Evolutionary conservation across 1,140 invertebrate genomes (phyloP).

Genomic region (Lepidurus couesii): DNA sequence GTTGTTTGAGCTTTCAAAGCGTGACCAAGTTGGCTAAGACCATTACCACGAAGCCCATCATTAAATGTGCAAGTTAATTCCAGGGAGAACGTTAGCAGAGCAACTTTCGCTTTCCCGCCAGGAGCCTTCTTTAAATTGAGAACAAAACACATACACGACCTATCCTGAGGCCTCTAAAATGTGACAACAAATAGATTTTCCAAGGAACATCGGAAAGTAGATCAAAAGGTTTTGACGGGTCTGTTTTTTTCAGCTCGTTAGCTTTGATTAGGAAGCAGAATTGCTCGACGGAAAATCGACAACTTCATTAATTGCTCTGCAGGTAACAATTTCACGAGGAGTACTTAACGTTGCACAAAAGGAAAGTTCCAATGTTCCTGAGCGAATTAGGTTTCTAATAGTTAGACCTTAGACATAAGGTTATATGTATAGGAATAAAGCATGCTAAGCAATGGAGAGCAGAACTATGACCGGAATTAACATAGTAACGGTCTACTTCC

Average conservation of each 20-base stretch:
- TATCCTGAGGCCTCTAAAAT: background rate
- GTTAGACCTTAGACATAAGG: background rate
- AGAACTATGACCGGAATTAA: background rate
- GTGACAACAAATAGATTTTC: background rate
- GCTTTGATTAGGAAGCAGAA: background rate
- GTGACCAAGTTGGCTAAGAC: background rate
- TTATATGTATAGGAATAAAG: background rate
- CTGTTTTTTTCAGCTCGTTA: too few relatives aligned
- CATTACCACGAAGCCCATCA: background rate
- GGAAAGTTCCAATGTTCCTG: too few relatives aligned
- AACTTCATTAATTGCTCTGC: too few relatives aligned
- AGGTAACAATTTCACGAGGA: too few relatives aligned
- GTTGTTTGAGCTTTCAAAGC: background rate
- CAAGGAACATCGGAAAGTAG: too few relatives aligned
- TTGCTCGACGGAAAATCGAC: too few relatives aligned
- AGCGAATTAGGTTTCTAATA: background rate
- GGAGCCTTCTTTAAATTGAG: background rate
- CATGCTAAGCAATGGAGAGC: background rate
- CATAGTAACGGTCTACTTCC: background rate
- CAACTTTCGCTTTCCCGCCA: constrained; percentile 14
- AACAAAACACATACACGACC: constrained; percentile 1
- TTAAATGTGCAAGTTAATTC: background rate
- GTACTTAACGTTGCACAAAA: too few relatives aligned
- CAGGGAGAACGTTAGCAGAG: background rate
- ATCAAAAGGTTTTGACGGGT: too few relatives aligned